Conservation (phyloP, 2,888 invertebrate genomes). For the Brachyopa scutellaris region DNA sequence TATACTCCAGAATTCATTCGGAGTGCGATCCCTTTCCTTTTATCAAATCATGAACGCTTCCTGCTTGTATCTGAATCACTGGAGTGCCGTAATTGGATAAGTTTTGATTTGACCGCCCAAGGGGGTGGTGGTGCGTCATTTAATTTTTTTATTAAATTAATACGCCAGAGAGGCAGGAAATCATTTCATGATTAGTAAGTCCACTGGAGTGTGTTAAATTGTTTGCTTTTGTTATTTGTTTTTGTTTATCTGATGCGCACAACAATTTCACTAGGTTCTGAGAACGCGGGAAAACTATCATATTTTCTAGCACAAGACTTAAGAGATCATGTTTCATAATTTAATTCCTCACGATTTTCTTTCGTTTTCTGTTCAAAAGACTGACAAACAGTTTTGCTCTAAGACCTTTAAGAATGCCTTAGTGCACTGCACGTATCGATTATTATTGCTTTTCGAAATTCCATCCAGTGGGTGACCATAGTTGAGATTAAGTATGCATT, state of each 20-base stretch:
- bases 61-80: conserved; percentile 31
- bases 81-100: conserved; percentile 52
- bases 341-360: conserved; percentile 51
- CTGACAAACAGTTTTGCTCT: neutral
- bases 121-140: neutral
- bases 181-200: conserved; percentile 40
- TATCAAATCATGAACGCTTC: conserved; percentile 50
- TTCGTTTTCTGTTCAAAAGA: conserved; percentile 8
- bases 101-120: conserved; percentile 43
- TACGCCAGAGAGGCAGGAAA: conserved; percentile 22
- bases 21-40: conserved; percentile 31
- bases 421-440: conserved; percentile 30
- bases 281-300: conserved; percentile 31
- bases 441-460: conserved; percentile 52
- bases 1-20: conserved; percentile 5
- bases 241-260: conserved; percentile 38
- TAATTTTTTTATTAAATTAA: conserved; percentile 53
- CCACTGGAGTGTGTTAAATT: neutral
- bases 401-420: conserved; percentile 12
- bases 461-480: conserved; percentile 2
- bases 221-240: neutral
- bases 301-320: conserved; percentile 28
- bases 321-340: conserved; percentile 45
- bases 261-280: conserved; percentile 34
- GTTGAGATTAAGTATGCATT: conserved; percentile 5